Base-by-base conservation (phyloP, 2,797 vertebrate genomes). In the Sebastes paucispinis region DNA sequence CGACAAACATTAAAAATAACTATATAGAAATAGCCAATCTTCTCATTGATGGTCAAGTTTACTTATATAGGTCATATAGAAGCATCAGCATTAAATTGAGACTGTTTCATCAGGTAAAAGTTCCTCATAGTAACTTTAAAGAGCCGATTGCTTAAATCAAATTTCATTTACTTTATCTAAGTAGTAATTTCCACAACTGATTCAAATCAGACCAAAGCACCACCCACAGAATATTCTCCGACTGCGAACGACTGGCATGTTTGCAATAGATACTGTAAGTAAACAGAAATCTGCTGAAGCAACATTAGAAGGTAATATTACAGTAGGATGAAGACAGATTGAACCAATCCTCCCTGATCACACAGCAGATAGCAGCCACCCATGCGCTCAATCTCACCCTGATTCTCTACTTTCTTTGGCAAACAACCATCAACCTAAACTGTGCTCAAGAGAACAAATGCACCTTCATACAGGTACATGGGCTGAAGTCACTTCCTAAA, bases 281-380 rank as follows among this genome's bases (percentile, higher is more conserved):
- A 65, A 77, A 73, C 24, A 55, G 34, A 67, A 62, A 78, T 74
- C 16, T 82, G 73, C 29, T 72, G 39, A 60, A 55, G 58, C 67
- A 64, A 70, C 60, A 43, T 60, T 39, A 75, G 32, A 27, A 29
- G 52, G 32, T 43, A 36, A 57, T 6, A 43, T 62, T 55, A n/a
- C 39, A 59, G 29, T 16, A 59, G 25, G 58, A 80, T 67, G 77
- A 80, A 63, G 66, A 71, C 63, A 62, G 55, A 80, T 24, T 68
- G 73, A 69, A 55, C 78, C 68, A 52, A 65, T 73, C 63, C 67
- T 79, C 18, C 64, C 59, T 75, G 73, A 81, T 86, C 54, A 66
- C 18, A 57, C 8, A 59, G 60, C 77, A 79, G 70, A 83, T 76
- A 79, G 47, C 36, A 81, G 54, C 13, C 31, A 67, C 60, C 62